A percentile compares a stretch with the other conserved stretches of the same genome.
Evolutionary conservation across 2,113 vertebrate species (phyloP).

Genomic region (Ciconia stormi): DNA sequence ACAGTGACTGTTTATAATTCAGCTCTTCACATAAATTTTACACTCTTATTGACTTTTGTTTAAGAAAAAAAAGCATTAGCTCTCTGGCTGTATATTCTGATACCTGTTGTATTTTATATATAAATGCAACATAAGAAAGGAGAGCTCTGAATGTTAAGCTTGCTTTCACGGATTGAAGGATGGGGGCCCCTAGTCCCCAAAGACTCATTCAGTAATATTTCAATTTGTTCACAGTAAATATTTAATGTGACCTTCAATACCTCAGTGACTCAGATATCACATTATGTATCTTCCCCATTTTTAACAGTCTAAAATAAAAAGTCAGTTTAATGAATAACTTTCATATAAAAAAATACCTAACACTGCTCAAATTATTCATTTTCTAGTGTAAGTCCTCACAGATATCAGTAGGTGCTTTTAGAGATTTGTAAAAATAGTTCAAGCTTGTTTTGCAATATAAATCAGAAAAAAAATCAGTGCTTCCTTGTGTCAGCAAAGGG

Average conservation of each 20-base stretch:
- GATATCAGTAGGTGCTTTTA: background rate
- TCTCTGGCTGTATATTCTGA: background rate
- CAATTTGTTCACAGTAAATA: background rate
- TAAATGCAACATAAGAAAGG: accelerated
- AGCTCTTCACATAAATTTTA: background rate
- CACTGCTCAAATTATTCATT: background rate
- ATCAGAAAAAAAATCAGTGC: conserved; percentile 2
- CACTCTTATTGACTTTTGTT: background rate
- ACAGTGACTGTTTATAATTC: background rate
- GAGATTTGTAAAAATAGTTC: conserved; percentile 21
- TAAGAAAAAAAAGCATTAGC: background rate
- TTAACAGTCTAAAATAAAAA: background rate
- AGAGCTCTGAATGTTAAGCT: background rate
- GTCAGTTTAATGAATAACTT: conserved; percentile 13
- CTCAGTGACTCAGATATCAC: background rate
- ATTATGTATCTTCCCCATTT: background rate
- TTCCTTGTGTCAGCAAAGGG: background rate
- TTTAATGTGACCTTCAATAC: background rate
- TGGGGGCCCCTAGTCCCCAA: background rate
- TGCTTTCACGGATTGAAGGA: background rate
- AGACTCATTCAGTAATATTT: background rate
- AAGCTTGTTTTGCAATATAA: conserved; percentile 29
- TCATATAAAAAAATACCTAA: background rate
- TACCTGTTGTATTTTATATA: background rate
- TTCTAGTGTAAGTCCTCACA: background rate